Evolutionary conservation across 2,797 vertebrate species (phyloP), one percentile per base, ranked within the genome.

Genomic region (Macropodus opercularis): DNA sequence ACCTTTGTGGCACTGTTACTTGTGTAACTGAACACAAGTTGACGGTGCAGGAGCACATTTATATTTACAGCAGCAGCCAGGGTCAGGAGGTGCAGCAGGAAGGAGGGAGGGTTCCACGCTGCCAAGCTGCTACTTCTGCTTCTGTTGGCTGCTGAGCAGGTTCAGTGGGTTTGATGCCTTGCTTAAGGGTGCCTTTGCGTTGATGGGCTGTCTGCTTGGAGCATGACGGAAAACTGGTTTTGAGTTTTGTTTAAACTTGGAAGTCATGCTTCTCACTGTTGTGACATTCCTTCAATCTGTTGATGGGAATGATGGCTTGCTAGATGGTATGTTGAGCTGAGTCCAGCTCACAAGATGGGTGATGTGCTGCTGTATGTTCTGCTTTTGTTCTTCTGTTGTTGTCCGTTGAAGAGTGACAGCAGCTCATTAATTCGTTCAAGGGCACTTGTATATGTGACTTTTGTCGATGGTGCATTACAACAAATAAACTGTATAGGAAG

Each of bases 161-260:
- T 79, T 82, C 61, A 54, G 72, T 54, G 57, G 62, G 67, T 77
- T 72, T 73, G 51, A 43, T 85, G 77, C 79, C 83, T 84, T 81
- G 83, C 82, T 85, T 53, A 85, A 76, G 61, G 82, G 79, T 59
- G 60, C 41, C 22, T 40, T 4, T n/a, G 4, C 14, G 21, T 57
- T 39, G 5, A 62, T 40, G 42, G 36, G 34, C 42, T 47, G 32
- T 64, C 34, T 47, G 48, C 39, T 53, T 49, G 47, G 9, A 43
- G 26, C 13, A n/a, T 24, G 11, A 49, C 42, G 40, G 15, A 38
- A 47, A 56, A 58, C 43, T 40, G 23, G 47, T 19, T 39, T 12
- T 8, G 32, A 49, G 19, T 14, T n/a, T n/a, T 26, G 4, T 47
- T 32, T 35, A 14, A 18, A n/a, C 63, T 48, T 41, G 42, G 18